Evolutionary conservation across 1,140 invertebrate species (phyloP), one percentile per base, ranked within the genome.

Genomic region (Sinonovacula constricta): DNA sequence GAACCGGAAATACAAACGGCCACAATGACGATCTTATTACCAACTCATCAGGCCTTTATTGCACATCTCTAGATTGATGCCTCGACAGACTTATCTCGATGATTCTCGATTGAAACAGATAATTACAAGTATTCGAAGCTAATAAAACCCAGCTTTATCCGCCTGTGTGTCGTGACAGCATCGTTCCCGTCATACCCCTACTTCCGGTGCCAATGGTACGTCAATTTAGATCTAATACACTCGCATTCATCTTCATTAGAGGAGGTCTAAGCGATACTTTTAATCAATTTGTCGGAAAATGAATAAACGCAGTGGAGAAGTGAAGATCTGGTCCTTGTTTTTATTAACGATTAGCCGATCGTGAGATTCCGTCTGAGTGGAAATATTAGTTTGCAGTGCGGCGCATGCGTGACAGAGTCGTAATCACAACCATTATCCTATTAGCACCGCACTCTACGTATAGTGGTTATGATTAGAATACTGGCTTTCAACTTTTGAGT

Each of bases 11-110:
- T 59, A 12, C 62, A 33, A 33, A 31, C 45, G 45, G 33, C 28
- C 39, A 49, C 49, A 53, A 76, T 76, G 72, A 76, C 72, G 60
- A 66, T 76, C 72, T 76, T 60, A 76, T 76, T 76, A 57, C 30
- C 56, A 76, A 59, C 33, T 76, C 28, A 66, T 59, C 51, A 65
- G 60, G 34, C 18, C 49, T 65, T 65, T 76, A 76, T 66, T 59
- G 56, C 39, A 67, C 51, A 54, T 36, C 72, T 76, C 72, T 57
- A 59, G 72, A 67, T 54, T 59, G 33, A 65, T 76, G 72, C 67
- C 62, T 45, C 56, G 63, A 7, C 30, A n/a, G 51, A 28, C 33
- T 66, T 30, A 67, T 36, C 63, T 59, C 24, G 4, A 26, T 67
- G 65, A 76, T 76, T 53, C 63, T 45, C 45, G 15, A 26, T 53